Percentiles rank a stretch among this genome's conserved stretches.
phyloP scores from a whole-genome alignment of 2,113 vertebrate genomes.

The Dermatemys mawii region DNA sequence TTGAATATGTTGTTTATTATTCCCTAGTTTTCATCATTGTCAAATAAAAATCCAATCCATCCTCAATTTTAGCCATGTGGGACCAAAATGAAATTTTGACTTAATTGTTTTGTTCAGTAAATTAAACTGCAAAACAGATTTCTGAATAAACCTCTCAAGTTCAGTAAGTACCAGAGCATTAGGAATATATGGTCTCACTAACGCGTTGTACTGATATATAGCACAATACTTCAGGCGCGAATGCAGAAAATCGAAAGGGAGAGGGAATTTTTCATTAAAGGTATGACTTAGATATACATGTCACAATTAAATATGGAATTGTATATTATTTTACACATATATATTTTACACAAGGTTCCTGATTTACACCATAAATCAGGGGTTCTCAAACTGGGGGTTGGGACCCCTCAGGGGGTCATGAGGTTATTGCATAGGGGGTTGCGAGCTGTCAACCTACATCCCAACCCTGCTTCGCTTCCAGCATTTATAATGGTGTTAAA shows the following conservation, averaged over 20 bases:
- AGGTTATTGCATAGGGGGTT: no score
- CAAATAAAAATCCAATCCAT: not conserved
- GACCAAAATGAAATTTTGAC: not conserved
- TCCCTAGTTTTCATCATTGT: not conserved
- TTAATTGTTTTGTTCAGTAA: not conserved
- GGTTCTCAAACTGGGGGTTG: no score
- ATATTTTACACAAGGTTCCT: not conserved
- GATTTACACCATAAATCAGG: not conserved
- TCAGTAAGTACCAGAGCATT: not conserved
- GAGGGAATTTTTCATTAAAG: not conserved
- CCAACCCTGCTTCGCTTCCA: no score
- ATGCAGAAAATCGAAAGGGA: not conserved
- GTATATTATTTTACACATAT: not conserved
- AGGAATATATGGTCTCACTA: not conserved
- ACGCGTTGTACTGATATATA: not conserved
- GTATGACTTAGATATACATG: not conserved
- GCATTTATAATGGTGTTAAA: no score
- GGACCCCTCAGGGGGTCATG: no score
- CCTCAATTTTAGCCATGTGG: no score
- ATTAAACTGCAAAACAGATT: not conserved
- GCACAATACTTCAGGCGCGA: not conserved
- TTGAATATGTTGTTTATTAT: not conserved
- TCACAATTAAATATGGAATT: not conserved
- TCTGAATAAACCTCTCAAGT: not conserved
- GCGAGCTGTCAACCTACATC: no score